Conservation (phyloP, 1,140 invertebrate species). For the Teleopsis dalmanni region DNA sequence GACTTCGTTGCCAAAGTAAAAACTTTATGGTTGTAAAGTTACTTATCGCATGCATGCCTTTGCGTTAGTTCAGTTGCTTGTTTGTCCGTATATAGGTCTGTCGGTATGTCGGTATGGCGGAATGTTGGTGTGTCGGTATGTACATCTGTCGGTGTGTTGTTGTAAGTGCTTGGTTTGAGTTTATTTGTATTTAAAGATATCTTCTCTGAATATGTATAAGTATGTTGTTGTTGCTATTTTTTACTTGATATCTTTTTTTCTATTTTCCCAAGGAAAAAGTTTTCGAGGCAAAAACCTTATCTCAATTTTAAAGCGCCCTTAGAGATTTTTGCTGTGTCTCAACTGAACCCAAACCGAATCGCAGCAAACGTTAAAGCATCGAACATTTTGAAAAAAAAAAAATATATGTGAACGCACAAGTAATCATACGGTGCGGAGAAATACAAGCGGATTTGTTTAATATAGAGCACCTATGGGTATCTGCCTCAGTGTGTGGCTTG, state of each 20-base stretch:
- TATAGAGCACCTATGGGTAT: not conserved
- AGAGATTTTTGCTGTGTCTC: conserved; percentile 14
- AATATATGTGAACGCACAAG: conserved; percentile 3
- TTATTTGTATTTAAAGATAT: conserved; percentile 41
- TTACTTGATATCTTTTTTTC: too few relatives aligned
- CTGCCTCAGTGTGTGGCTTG: too few relatives aligned
- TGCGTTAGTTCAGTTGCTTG: too few relatives aligned
- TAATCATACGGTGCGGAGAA: too few relatives aligned
- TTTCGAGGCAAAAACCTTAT: conserved; percentile 43
- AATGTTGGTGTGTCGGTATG: too few relatives aligned
- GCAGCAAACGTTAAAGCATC: not conserved
- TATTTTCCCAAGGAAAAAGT: conserved; percentile 26
- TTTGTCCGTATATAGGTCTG: too few relatives aligned
- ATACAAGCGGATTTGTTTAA: conserved; percentile 6
- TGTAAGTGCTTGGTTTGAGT: conserved; percentile 20
- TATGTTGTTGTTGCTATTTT: not conserved
- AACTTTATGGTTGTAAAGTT: too few relatives aligned
- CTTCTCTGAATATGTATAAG: conserved; percentile 6
- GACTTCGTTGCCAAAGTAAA: too few relatives aligned
- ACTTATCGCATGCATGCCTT: too few relatives aligned
- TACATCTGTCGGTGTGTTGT: conserved; percentile 10
- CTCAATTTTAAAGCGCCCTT: conserved; percentile 40
- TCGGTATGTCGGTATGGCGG: too few relatives aligned
- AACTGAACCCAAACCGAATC: conserved; percentile 17
- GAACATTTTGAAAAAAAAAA: not conserved